A percentile compares a stretch with the other conserved stretches of the same genome.
Conservation (phyloP, 1,140 invertebrate genomes). For the Drosophila subpulchrella region DNA sequence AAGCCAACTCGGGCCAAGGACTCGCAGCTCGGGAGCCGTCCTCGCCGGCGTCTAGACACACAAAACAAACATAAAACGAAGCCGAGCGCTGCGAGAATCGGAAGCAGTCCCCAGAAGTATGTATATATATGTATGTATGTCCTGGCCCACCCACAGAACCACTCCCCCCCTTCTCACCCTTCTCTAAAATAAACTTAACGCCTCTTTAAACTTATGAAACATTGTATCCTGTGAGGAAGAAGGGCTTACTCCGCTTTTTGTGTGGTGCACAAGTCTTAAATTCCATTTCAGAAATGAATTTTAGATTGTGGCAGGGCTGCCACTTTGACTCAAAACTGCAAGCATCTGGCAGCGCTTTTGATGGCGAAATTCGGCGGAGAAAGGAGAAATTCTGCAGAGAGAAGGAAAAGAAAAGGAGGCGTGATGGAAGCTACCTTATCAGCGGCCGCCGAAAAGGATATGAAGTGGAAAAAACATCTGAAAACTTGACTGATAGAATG, state of each 20-base stretch:
- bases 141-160: not conserved
- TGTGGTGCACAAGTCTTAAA: constrained; percentile 41
- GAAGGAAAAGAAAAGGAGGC: constrained; percentile 1
- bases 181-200: constrained; percentile 70
- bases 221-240: constrained; percentile 54
- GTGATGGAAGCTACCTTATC: constrained; percentile 46
- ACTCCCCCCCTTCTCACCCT: not conserved
- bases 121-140: not conserved
- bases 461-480: constrained; percentile 43
- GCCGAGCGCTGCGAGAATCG: constrained; percentile 26
- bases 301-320: constrained; percentile 42
- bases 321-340: constrained; percentile 6
- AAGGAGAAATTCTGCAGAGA: constrained; percentile 19
- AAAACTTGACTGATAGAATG: not conserved
- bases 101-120: constrained; percentile 9
- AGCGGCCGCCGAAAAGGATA: constrained; percentile 42
- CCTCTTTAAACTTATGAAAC: constrained; percentile 78
- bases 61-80: constrained; percentile 75
- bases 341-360: constrained; percentile 53
- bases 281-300: constrained; percentile 54
- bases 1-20: constrained; percentile 62
- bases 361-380: not conserved
- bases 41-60: constrained; percentile 68
- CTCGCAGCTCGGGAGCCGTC: constrained; percentile 36
- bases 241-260: not conserved